Evolutionary conservation across 2,888 invertebrate species (phyloP), one percentile per base, ranked within the genome.

Genomic region (Trissolcus japonicus): DNA sequence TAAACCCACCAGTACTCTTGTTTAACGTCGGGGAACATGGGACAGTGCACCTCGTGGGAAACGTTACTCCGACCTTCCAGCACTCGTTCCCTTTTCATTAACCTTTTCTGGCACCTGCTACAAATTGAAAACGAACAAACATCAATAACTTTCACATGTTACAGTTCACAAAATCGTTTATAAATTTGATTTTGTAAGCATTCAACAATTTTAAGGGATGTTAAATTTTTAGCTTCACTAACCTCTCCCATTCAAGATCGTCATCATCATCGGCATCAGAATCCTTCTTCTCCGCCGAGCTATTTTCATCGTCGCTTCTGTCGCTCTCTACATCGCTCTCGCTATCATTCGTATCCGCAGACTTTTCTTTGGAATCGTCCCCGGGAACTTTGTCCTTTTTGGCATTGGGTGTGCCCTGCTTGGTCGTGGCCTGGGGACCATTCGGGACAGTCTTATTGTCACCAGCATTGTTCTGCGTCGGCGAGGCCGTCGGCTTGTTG

Each of bases 1-100:
- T 99, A 99, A 80, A 98, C 95, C 98, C 99, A 99, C 99, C 99
- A 99, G 90, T 95, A 98, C 90, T 99, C 99, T 89, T 98, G 98
- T 89, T 99, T 98, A 86, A 95, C 94, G 89, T 95, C 94, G 4
- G 99, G 98, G 90, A 95, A 99, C 89, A 94, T 94, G 0, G 99
- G 99, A 90, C 97, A 96, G 89, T 99, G 99, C 25, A 99, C 99
- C n/a, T 94, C 92, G 88, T 98, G 98, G 13, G 98, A 98, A 82
- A 94, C 92, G 90, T 97, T 97, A 55, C 97, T 97, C 86, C 96
- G 95, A 6, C 98, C 96, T 89, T 98, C 98, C 48, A 98, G 90
- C 14, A 92, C 92, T 81, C 96, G 94, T 86, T 98, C 98, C 17
- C 95, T 91, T 86, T 96, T 96, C 82, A 95, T 94, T 69, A 97